Base-by-base conservation (phyloP, 2,888 invertebrate species). In the Hirtodrosophila trivittata region DNA sequence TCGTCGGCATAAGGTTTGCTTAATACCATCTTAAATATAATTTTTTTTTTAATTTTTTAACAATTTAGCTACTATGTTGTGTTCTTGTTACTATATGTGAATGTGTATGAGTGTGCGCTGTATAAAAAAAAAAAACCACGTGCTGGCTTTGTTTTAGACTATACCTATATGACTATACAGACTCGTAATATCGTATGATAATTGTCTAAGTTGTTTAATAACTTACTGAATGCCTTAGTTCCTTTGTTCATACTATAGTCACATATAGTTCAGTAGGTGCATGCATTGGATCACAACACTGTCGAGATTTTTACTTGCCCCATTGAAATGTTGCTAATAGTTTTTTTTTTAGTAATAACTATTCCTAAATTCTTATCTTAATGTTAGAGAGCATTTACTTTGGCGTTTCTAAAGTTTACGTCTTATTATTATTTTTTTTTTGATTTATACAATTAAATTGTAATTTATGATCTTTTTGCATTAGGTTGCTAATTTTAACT, bases 221-320 rank as follows among this genome's bases (percentile, higher is more conserved):
- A 47, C 51, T 57, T n/a, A 43, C 56, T 35, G 46, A 56, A 51
- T 68, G 70, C 39, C 47, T 67, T 49, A 43, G 33, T 74, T 33
- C 14, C 63, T 54, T 41, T 47, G 35, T 52, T 30, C 46, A 30
- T 52, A 51, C 45, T 57, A 49, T 49, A 59, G 60, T 77, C 66
- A 76, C 56, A 64, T 63, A 51, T n/a, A 74, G 70, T 73, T 86
- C 74, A 73, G 86, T n/a, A n/a, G n/a, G n/a, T 80, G 80, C 80
- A 73, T 66, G 71, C 62, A 43, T 37, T 70, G 50, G 69, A 88
- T 90, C 90, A 90, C 90, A 90, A 90, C 90, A 89, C 90, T 87
- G 84, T 89, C 87, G 90, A 90, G 89, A 90, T 87, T 89, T 49
- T 58, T 35, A 63, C 42, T 50, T 60, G 37, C 54, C 49, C 46